Percentiles rank a stretch among this genome's conserved stretches.
Conservation (phyloP, 2,113 vertebrate genomes). For the Cryptomyrus ogoouensis region DNA sequence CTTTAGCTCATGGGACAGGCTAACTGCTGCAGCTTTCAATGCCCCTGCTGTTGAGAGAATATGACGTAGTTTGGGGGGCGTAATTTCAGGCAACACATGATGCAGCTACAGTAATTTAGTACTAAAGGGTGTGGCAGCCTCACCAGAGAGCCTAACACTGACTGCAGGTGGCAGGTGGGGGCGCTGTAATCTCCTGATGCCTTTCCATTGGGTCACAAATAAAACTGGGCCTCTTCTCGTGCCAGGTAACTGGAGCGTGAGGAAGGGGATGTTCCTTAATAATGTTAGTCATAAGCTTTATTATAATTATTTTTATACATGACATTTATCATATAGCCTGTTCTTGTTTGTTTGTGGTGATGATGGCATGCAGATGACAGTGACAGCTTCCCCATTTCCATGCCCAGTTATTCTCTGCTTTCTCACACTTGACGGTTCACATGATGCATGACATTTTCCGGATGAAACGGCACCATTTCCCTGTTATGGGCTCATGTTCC, state of each 20-base stretch:
- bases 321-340: not conserved
- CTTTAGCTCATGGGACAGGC: constrained; percentile 19
- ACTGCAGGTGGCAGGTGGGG: constrained; percentile 40
- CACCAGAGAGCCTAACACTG: not conserved
- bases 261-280: not conserved
- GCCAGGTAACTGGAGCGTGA: not conserved
- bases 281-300: not conserved
- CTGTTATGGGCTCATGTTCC: not conserved
- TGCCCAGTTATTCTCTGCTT: not conserved
- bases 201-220: constrained; percentile 27
- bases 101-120: constrained; percentile 39
- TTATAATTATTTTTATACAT: not conserved
- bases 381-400: not conserved
- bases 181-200: constrained; percentile 50
- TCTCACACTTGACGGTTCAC: not conserved
- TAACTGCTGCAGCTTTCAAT: constrained; percentile 26
- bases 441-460: not conserved
- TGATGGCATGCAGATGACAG: not conserved
- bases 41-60: constrained; percentile 29
- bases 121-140: constrained; percentile 42
- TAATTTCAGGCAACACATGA: constrained; percentile 47
- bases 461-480: not conserved
- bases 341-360: not conserved
- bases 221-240: not conserved
- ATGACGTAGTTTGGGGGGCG: constrained; percentile 47